Conservation (phyloP, 1,140 invertebrate genomes). For the Aphelenchoides fujianensis region DNA sequence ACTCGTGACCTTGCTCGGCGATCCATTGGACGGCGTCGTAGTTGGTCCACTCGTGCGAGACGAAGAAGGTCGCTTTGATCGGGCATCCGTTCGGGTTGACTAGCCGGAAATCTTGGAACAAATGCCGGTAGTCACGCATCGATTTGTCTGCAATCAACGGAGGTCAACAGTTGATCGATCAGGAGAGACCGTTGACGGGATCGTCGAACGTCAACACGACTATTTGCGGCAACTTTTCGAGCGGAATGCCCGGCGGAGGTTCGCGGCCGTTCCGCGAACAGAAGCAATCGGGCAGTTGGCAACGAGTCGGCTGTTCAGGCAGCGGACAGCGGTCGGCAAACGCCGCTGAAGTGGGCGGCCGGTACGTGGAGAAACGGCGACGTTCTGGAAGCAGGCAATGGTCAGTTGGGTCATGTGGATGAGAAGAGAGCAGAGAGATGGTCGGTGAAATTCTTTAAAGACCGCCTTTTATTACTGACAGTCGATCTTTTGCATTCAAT, state of each 20-base stretch:
- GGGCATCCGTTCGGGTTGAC: conserved; percentile 72
- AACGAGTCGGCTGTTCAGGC: not conserved
- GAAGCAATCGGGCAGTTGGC: conserved; percentile 50
- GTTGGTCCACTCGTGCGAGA: conserved; percentile 97
- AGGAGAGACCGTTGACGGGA: conserved; percentile 45
- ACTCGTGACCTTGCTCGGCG: conserved; percentile 88
- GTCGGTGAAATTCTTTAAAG: too few relatives aligned
- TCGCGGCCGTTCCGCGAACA: conserved; percentile 41
- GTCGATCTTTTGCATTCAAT: too few relatives aligned
- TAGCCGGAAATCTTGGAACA: conserved; percentile 20
- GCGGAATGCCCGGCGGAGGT: conserved; percentile 31
- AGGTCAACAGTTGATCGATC: too few relatives aligned
- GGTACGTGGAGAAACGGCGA: not conserved
- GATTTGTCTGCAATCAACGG: conserved; percentile 44
- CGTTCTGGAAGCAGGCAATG: conserved; percentile 16
- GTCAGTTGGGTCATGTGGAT: too few relatives aligned
- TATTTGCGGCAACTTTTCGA: conserved; percentile 43
- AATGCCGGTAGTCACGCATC: conserved; percentile 29
- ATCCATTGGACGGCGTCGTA: conserved; percentile 92
- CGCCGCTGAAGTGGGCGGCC: not conserved
- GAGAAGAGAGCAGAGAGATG: too few relatives aligned
- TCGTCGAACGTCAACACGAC: conserved; percentile 55
- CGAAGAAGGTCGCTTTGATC: conserved; percentile 93
- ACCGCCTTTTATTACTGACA: too few relatives aligned
- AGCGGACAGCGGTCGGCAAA: not conserved